A percentile compares a stretch with the other conserved stretches of the same genome.
Evolutionary conservation across 2,888 invertebrate species (phyloP).

Genomic region (Creontiades dilutus): DNA sequence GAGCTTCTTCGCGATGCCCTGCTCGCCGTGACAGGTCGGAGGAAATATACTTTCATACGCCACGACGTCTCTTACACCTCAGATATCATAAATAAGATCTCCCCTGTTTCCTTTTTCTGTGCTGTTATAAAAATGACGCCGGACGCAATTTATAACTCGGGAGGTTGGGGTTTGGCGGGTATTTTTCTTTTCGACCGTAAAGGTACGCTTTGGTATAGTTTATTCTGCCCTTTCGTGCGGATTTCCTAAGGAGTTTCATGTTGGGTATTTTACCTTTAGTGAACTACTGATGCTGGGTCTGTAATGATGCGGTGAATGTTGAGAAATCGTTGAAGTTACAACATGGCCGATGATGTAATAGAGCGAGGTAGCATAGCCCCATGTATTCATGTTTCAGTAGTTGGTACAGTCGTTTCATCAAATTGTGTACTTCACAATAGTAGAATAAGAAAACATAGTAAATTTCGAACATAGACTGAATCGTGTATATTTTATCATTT

Average conservation of each 20-base stretch:
- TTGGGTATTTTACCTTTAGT: not conserved
- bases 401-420: too few species aligned
- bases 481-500: too few species aligned
- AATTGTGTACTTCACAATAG: too few species aligned
- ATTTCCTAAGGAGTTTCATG: not conserved
- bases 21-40: conserved; percentile 25
- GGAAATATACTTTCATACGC: conserved; percentile 53
- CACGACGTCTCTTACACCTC: conserved; percentile 37
- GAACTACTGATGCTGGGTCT: too few species aligned
- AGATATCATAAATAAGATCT: conserved; percentile 54
- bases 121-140: conserved; percentile 48
- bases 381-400: too few species aligned
- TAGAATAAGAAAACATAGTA: too few species aligned
- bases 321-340: too few species aligned
- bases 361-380: too few species aligned
- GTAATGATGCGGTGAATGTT: too few species aligned
- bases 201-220: not conserved
- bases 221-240: not conserved
- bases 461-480: too few species aligned
- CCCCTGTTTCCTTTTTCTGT: conserved; percentile 26
- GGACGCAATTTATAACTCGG: conserved; percentile 54
- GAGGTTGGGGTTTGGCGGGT: conserved; percentile 26
- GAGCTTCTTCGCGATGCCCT: conserved; percentile 47
- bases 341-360: too few species aligned
- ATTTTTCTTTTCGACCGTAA: conserved; percentile 4